A percentile compares a stretch with the other conserved stretches of the same genome.
phyloP scores from a whole-genome alignment of 2,888 invertebrate genomes.

The Erpobdella octoculata region DNA sequence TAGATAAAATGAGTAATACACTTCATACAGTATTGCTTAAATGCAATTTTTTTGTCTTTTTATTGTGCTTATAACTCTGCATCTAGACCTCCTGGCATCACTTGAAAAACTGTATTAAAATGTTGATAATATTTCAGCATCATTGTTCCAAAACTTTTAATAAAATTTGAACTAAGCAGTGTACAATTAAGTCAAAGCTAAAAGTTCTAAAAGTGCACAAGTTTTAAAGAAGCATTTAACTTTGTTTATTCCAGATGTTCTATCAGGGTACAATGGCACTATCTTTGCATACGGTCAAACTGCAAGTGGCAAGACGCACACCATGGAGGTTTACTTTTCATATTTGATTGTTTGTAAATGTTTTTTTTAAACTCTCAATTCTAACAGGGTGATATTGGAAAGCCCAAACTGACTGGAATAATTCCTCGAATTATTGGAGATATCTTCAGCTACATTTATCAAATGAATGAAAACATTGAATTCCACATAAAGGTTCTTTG shows the following conservation, averaged over 20 bases:
- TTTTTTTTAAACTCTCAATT: background rate
- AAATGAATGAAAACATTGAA: constrained; percentile 98
- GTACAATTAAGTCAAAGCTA: too few species aligned
- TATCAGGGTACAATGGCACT: constrained; percentile 97
- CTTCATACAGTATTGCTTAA: background rate
- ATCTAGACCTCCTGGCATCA: too few species aligned
- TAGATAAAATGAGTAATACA: background rate
- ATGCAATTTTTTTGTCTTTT: background rate
- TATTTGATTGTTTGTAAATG: background rate
- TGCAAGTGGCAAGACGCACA: constrained; percentile 98
- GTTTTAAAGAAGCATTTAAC: background rate
- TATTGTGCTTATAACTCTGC: background rate
- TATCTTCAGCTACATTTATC: constrained; percentile 98
- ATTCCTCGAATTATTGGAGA: constrained; percentile 98
- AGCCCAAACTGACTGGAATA: constrained; percentile 60
- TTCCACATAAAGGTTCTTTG: constrained; percentile 84
- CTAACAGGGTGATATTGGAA: constrained; percentile 55
- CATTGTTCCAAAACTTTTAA: background rate
- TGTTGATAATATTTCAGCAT: background rate
- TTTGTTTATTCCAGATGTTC: constrained; percentile 66
- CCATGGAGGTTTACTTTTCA: constrained; percentile 73
- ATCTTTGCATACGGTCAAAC: constrained; percentile 99
- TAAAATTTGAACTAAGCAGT: background rate
- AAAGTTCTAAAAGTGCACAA: background rate
- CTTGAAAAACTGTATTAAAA: too few species aligned